phyloP scores from a whole-genome alignment of 2,113 vertebrate genomes.

The Sitta europaea region DNA sequence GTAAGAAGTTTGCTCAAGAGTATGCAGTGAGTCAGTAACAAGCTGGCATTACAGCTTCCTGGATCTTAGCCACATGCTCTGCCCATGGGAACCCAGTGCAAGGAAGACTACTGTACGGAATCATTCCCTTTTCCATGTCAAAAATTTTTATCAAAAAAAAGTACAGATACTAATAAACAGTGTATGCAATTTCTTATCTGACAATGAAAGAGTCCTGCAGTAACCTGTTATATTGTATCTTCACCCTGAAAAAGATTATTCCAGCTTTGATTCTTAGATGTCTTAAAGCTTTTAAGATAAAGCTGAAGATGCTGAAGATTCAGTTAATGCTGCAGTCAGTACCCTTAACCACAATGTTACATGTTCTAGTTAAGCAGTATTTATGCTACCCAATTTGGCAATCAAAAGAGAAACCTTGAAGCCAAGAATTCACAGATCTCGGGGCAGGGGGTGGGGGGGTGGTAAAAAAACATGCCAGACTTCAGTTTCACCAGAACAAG shows the following conservation, averaged over 20 bases:
- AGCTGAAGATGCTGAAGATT: not conserved
- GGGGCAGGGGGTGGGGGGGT: no score
- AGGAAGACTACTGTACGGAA: constrained; percentile 4
- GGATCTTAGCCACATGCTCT: not conserved
- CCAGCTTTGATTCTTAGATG: not conserved
- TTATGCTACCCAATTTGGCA: not conserved
- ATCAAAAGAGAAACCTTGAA: constrained; percentile 17
- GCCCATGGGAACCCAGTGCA: not conserved
- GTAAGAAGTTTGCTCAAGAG: not conserved
- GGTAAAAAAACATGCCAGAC: not conserved
- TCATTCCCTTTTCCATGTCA: not conserved
- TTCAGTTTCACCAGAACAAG: not conserved
- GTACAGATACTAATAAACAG: not conserved
- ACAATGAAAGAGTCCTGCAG: not conserved
- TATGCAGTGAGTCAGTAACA: not conserved
- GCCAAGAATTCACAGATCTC: not conserved
- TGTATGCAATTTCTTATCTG: not conserved
- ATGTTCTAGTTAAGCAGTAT: constrained; percentile 7
- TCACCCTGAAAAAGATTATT: not conserved
- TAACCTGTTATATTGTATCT: not conserved
- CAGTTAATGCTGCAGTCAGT: not conserved
- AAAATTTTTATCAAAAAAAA: not conserved
- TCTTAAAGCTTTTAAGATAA: constrained; percentile 46
- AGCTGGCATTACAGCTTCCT: not conserved
- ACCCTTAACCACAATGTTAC: not conserved